phyloP scores from a whole-genome alignment of 2,888 invertebrate species.

The Drosophila borealis region DNA sequence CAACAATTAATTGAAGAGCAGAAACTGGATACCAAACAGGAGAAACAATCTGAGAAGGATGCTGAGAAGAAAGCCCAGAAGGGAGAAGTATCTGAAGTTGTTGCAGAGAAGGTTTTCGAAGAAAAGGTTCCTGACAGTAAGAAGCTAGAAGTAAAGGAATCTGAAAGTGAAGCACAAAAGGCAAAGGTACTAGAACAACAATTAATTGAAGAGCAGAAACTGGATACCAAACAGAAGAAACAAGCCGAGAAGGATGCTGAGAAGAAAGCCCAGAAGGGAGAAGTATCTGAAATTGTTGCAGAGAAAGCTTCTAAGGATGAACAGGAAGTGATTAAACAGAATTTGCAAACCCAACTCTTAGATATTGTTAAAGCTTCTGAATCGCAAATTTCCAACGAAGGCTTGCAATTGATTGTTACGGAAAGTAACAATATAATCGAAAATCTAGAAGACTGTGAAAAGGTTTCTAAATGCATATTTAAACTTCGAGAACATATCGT shows the following conservation, averaged over 20 bases:
- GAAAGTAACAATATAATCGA: slow-evolving; percentile 43
- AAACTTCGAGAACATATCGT: slow-evolving; percentile 79
- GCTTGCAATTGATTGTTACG: slow-evolving; percentile 8
- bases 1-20: slow-evolving; percentile 17
- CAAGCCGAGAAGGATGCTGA: slow-evolving; percentile 15
- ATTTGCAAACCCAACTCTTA: slow-evolving; percentile 21
- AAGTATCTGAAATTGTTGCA: slow-evolving; percentile 21
- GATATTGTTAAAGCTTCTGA: slow-evolving; percentile 13
- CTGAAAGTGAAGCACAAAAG: slow-evolving; percentile 32
- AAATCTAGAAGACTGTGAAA: slow-evolving; percentile 40
- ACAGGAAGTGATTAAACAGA: not conserved
- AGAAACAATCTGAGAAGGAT: not conserved
- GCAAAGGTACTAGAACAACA: slow-evolving; percentile 25
- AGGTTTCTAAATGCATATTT: slow-evolving; percentile 70
- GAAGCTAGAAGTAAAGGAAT: slow-evolving; percentile 22
- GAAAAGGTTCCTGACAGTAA: slow-evolving; percentile 7
- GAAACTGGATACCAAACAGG: slow-evolving; percentile 16
- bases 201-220: slow-evolving; percentile 12
- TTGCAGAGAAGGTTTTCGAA: slow-evolving; percentile 7
- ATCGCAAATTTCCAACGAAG: slow-evolving; percentile 3
- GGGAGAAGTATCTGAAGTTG: slow-evolving; percentile 2
- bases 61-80: not conserved
- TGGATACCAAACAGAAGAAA: slow-evolving; percentile 40
- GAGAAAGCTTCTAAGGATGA: slow-evolving; percentile 53
- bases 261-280: slow-evolving; percentile 13